Conservation (phyloP, 2,113 vertebrate genomes). For the Oryzias celebensis region DNA sequence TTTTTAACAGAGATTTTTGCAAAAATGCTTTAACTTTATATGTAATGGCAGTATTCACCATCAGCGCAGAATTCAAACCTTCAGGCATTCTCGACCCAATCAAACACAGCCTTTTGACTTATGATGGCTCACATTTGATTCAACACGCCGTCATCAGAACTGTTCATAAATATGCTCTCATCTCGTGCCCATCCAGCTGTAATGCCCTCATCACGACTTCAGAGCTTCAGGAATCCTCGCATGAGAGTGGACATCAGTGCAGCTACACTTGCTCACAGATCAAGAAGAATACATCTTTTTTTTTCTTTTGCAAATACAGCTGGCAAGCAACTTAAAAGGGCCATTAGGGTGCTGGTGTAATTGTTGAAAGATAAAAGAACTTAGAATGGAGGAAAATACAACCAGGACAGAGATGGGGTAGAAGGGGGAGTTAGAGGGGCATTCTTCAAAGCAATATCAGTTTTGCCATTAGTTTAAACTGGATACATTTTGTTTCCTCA, state of each 20-base stretch:
- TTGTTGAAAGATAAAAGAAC: slow-evolving; percentile 80
- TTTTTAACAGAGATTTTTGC: too few relatives aligned
- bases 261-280: slow-evolving; percentile 59
- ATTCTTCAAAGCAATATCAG: slow-evolving; percentile 80
- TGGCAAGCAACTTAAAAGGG: slow-evolving; percentile 76
- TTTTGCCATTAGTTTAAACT: slow-evolving; percentile 79
- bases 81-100: slow-evolving; percentile 52
- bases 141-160: slow-evolving; percentile 49
- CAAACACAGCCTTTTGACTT: slow-evolving; percentile 37
- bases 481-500: slow-evolving; percentile 65
- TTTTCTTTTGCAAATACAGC: slow-evolving; percentile 73
- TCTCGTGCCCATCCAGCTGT: slow-evolving; percentile 59
- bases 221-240: slow-evolving; percentile 49
- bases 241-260: slow-evolving; percentile 54
- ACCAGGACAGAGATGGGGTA: slow-evolving; percentile 52
- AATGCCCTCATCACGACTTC: slow-evolving; percentile 61
- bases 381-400: slow-evolving; percentile 62
- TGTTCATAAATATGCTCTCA: slow-evolving; percentile 43
- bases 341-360: slow-evolving; percentile 76
- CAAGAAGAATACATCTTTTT: slow-evolving; percentile 63
- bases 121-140: slow-evolving; percentile 56
- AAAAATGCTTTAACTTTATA: neutral
- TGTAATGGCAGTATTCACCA: neutral
- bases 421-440: slow-evolving; percentile 7
- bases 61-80: slow-evolving; percentile 18